Evolutionary conservation across 2,113 vertebrate species (phyloP), one percentile per base, ranked within the genome.

Genomic region (Gambusia affinis): DNA sequence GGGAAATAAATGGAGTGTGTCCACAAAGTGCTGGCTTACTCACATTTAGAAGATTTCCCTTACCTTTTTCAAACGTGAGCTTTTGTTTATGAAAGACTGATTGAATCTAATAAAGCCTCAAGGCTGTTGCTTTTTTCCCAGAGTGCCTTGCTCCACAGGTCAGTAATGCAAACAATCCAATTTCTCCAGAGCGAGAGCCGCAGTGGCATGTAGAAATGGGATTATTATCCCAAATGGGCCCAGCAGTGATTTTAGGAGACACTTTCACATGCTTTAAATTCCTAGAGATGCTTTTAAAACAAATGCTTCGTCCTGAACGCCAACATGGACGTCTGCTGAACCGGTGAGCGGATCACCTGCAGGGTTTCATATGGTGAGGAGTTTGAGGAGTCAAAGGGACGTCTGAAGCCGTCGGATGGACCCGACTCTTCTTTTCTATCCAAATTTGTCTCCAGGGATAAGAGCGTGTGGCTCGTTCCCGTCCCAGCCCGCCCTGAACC

Each of bases 1-100:
- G 84, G 82, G 74, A 89, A 93, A 92, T 89, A 92, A 92, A 92
- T 92, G 90, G 88, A 91, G 90, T 91, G 91, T 92, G 89, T 91
- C 89, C 78, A 77, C 89, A 84, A 91, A 89, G 87, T 87, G 89
- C 85, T 71, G 82, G 79, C 82, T 83, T 81, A 35, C 76, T 70
- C 81, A 81, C 89, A 85, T 88, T 89, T 88, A 88, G 83, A 57
- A 64, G 74, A 75, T 81, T 82, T 81, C 62, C 78, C 42, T 61
- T 44, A 70, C 71, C 54, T 73, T 80, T 88, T 76, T 73, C 57
- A 89, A 82, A 91, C 87, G 83, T 76, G 78, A 75, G 83, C 78
- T 86, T 90, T 92, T 92, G 90, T 93, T 92, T 92, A 89, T 92
- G 88, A 92, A 91, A 84, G 89, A 86, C 71, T 61, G 81, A 85